Conservation (phyloP, 2,113 vertebrate genomes). For the Natator depressus region DNA sequence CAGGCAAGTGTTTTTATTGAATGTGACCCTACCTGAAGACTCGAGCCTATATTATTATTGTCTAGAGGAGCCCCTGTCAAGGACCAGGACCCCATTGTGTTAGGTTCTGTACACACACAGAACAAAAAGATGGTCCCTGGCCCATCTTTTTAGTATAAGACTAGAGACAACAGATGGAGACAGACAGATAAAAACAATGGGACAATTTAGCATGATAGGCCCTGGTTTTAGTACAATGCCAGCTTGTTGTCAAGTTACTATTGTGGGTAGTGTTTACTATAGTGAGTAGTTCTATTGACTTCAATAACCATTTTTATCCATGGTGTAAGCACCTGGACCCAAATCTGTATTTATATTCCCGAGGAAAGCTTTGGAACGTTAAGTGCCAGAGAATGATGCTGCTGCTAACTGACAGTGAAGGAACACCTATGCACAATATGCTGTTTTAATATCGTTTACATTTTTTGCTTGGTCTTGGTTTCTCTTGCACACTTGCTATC, state of each 20-base stretch:
- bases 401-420: not conserved
- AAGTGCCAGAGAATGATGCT: not conserved
- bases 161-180: not conserved
- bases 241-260: not conserved
- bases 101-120: not conserved
- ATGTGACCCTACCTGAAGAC: not conserved
- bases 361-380: not conserved
- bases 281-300: not conserved
- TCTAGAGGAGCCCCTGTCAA: not conserved
- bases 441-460: too few relatives aligned
- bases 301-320: not conserved
- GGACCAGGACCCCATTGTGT: not conserved
- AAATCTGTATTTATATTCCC: not conserved
- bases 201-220: not conserved
- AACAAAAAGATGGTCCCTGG: not conserved
- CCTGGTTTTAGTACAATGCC: not conserved
- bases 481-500: not conserved
- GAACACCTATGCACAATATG: not conserved
- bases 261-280: not conserved
- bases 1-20: not conserved
- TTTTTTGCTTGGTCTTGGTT: too few relatives aligned
- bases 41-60: not conserved
- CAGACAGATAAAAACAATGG: not conserved
- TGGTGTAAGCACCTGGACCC: not conserved
- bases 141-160: not conserved